Conservation (phyloP, 2,888 invertebrate genomes). For the Tuta absoluta region DNA sequence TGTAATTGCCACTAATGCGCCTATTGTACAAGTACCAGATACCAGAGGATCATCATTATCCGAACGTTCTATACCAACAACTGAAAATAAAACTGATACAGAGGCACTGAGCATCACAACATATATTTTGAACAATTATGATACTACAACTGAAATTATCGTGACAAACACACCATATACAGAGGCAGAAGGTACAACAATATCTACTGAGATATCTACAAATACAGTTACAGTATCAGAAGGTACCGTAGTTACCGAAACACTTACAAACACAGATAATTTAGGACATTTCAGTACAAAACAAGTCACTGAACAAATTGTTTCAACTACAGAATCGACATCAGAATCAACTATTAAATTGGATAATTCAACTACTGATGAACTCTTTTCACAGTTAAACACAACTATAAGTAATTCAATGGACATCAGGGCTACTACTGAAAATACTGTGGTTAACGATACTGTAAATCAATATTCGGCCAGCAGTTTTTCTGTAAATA, state of each 20-base stretch:
- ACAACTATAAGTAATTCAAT: neutral
- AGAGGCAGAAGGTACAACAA: neutral
- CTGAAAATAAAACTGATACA: neutral
- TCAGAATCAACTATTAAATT: no score
- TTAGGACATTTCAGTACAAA: neutral
- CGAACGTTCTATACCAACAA: constrained; percentile 1
- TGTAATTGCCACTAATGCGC: neutral
- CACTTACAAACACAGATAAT: neutral
- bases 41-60: neutral
- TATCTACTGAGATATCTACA: neutral
- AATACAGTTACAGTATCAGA: neutral
- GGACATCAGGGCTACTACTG: neutral
- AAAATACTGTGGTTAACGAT: neutral
- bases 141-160: neutral
- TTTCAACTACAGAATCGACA: neutral
- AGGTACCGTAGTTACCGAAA: neutral
- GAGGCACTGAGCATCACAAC: neutral
- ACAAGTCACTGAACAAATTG: neutral
- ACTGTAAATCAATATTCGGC: neutral
- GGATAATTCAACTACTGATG: neutral
- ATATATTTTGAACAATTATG: neutral
- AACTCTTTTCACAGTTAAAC: neutral
- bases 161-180: neutral
- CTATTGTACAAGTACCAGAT: neutral
- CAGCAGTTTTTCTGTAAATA: neutral